Base-by-base conservation (phyloP, 1,140 invertebrate genomes). In the Dolichoris vasculosae region DNA sequence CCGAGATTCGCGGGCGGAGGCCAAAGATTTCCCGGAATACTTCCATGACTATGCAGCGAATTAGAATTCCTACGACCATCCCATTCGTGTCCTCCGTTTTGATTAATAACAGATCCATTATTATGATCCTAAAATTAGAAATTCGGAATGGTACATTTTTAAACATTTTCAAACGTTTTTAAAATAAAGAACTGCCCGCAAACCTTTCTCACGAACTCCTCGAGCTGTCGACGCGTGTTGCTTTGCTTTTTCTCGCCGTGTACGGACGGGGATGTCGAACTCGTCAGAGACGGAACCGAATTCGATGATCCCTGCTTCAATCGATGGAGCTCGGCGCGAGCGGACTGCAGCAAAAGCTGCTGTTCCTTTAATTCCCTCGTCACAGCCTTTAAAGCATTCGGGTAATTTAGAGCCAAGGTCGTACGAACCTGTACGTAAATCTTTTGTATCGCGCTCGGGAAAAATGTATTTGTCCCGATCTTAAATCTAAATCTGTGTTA, bases 361-460 rank as follows among this genome's bases (percentile, higher is more conserved):
- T 93, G 92, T 86, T 93, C 92, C 46, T 91, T 92, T 38, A 93
- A 81, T 86, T 93, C 92, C 69, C 87, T 87, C 0, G 91, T 93
- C 0, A 93, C 89, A 20, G 90, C 89, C 91, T 93, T 59, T 26
- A 59, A 59, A 55, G 15, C 20, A 55, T 55, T 55, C 17, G 20
- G n/a, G n/a, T n/a, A n/a, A n/a, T n/a, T n/a, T n/a, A n/a, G n/a
- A n/a, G n/a, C n/a, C n/a, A n/a, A n/a, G n/a, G n/a, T n/a, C n/a
- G n/a, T n/a, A n/a, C n/a, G n/a, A n/a, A n/a, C n/a, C n/a, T n/a
- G n/a, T n/a, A n/a, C n/a, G n/a, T n/a, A n/a, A n/a, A n/a, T n/a
- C n/a, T n/a, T n/a, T n/a, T n/a, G n/a, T n/a, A n/a, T n/a, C n/a
- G n/a, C n/a, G n/a, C n/a, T n/a, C n/a, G n/a, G n/a, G n/a, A n/a